These are phyloP conservation scores for Stegodyphus mimosarum DNA, from an alignment of 1,140 invertebrate genomes.

Conservation along the genomic window DNA sequence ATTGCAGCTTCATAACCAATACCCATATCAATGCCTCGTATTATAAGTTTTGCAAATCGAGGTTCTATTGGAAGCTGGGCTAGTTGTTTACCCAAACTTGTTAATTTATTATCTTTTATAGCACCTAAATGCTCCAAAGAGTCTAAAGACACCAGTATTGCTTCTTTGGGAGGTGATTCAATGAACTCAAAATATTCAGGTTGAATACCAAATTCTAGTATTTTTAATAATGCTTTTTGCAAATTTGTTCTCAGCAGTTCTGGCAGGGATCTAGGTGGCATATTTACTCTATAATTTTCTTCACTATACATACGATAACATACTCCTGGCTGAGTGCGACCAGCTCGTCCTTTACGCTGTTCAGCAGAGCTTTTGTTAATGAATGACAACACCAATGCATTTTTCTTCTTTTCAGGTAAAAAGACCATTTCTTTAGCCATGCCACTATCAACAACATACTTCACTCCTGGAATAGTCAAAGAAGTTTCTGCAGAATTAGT, in stretches of 20 bases:
- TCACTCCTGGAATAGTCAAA: conserved; percentile 96
- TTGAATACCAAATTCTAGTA: conserved; percentile 94
- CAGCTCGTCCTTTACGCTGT: conserved; percentile 94
- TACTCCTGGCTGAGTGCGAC: conserved; percentile 76
- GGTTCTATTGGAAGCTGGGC: conserved; percentile 92
- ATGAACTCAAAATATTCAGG: conserved; percentile 73
- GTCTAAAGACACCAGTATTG: conserved; percentile 86
- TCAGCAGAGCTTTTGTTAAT: conserved; percentile 95
- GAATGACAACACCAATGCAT: conserved; percentile 82
- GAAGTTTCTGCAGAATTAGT: conserved; percentile 99
- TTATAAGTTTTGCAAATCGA: conserved; percentile 87
- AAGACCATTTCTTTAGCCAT: conserved; percentile 98
- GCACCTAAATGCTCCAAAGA: conserved; percentile 87
- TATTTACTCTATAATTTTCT: conserved; percentile 83
- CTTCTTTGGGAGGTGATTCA: conserved; percentile 82
- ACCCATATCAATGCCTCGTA: conserved; percentile 79
- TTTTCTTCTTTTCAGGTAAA: conserved; percentile 86
- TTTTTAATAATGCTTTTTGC: conserved; percentile 84
- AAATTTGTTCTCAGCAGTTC: conserved; percentile 94
- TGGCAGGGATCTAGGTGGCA: conserved; percentile 79
- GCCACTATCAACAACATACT: conserved; percentile 96
- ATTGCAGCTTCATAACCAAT: conserved; percentile 90
- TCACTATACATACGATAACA: conserved; percentile 89
- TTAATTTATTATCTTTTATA: conserved; percentile 84
- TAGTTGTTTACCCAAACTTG: conserved; percentile 84